Base-by-base conservation (phyloP, 2,888 invertebrate species). In the Nomada goodeniana region DNA sequence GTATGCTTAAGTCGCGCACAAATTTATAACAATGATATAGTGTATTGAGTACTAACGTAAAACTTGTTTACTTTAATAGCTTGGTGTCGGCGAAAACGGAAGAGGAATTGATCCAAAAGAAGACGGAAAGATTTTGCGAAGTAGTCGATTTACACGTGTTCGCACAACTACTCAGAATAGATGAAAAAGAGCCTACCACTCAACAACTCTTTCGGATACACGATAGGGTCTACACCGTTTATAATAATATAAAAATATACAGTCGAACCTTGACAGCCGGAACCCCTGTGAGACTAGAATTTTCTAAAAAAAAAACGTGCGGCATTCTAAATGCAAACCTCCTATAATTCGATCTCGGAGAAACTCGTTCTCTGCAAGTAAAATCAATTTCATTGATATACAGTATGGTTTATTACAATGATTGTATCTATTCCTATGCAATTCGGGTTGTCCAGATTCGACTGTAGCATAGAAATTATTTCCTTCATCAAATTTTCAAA, bases 121-220 rank as follows among this genome's bases (percentile, higher is more conserved):
- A 92, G 76, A 90, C 71, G 2, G 85, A 75, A 1, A 89, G 88
- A 42, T 89, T 92, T 69, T 88, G 88, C 20, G 91, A 92, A n/a
- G 86, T 88, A 47, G 91, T 93, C 13, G 89, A 92, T 73, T 80
- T 92, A n/a, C 85, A 89, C 15, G 95, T 96, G 92, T 96, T 98
- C 93, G 95, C 96, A 7, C 94, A 94, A 42, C 94, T 96, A 64
- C 95, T 97, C 26, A 95, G 95, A 82, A 91, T 97, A 65, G 95
- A 96, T 26, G 93, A 94, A 2, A 95, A 95, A 59, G 95, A 96
- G 85, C 90, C 94, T 0, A 94, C 95, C 15, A 92, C 96, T 15
- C 95, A 95, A 70, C 94, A 96, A 80, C 94, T 97, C 18, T 97
- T 96, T 92, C 94, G 95, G 82, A 93, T 96, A 86, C 96, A 96